Conservation (phyloP, 2,888 invertebrate species). For the Diaphora mendica region DNA sequence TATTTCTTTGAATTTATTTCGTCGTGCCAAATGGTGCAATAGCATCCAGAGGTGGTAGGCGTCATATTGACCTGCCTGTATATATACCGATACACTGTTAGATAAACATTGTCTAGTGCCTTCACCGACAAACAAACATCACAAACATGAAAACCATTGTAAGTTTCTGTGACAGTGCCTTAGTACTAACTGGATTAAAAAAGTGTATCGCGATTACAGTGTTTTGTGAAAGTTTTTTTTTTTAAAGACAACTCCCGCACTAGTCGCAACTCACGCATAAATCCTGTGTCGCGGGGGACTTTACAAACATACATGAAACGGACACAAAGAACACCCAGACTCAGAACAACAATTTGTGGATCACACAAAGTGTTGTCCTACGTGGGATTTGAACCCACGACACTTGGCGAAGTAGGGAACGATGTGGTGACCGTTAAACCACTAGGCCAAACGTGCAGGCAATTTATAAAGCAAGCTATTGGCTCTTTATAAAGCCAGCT, state of each 20-base stretch:
- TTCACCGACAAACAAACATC: constrained; percentile 72
- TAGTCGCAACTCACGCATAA: too few relatives aligned
- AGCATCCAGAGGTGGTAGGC: constrained; percentile 78
- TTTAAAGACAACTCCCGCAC: too few relatives aligned
- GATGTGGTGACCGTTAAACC: too few relatives aligned
- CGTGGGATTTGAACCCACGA: too few relatives aligned
- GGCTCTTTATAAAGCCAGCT: not conserved
- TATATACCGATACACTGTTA: constrained; percentile 82
- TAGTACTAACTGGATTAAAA: constrained; percentile 48
- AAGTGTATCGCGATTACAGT: constrained; percentile 47
- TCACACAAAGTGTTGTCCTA: too few relatives aligned
- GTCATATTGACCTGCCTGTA: constrained; percentile 69
- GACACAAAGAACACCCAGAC: too few relatives aligned
- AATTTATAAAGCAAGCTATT: too few relatives aligned
- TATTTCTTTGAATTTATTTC: constrained; percentile 77
- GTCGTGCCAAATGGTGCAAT: constrained; percentile 79
- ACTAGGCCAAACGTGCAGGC: too few relatives aligned
- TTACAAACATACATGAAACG: too few relatives aligned
- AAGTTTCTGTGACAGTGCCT: constrained; percentile 76
- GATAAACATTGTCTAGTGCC: constrained; percentile 82
- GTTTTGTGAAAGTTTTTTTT: constrained; percentile 32
- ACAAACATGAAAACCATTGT: constrained; percentile 83
- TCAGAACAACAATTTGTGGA: too few relatives aligned
- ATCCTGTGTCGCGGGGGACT: too few relatives aligned
- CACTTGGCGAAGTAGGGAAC: too few relatives aligned